Conservation (phyloP, 2,888 invertebrate species). For the Eumacrocentrus americanus region DNA sequence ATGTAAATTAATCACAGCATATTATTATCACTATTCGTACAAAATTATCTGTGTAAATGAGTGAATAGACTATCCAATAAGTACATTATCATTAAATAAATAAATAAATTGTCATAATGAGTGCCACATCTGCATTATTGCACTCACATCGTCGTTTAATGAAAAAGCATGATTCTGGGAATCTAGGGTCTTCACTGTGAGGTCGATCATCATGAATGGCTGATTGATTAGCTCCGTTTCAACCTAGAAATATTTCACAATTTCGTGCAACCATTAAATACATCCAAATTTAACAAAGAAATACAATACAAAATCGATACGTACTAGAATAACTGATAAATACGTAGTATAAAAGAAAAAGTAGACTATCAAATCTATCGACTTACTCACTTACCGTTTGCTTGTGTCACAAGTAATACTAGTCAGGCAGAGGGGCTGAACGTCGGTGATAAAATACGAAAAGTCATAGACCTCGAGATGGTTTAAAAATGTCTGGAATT, state of each 20-base stretch:
- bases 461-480: too few relatives aligned
- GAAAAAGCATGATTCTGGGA: slow-evolving; percentile 82
- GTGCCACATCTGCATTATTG: too few relatives aligned
- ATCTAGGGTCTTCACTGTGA: slow-evolving; percentile 90
- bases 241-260: neutral
- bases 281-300: neutral
- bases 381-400: neutral
- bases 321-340: neutral
- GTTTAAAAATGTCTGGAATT: too few relatives aligned
- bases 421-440: too few relatives aligned
- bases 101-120: neutral
- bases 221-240: slow-evolving; percentile 1
- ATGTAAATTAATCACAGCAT: too few relatives aligned
- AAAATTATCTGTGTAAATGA: too few relatives aligned
- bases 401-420: neutral
- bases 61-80: too few relatives aligned
- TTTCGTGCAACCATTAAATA: neutral
- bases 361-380: neutral
- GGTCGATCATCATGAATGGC: slow-evolving; percentile 70
- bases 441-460: too few relatives aligned
- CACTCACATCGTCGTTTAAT: slow-evolving; percentile 84
- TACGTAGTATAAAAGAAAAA: neutral
- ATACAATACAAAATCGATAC: too few relatives aligned
- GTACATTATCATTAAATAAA: neutral
- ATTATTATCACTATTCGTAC: too few relatives aligned